Base-by-base conservation (phyloP, 1,140 invertebrate species). In the Gryllus bimaculatus region DNA sequence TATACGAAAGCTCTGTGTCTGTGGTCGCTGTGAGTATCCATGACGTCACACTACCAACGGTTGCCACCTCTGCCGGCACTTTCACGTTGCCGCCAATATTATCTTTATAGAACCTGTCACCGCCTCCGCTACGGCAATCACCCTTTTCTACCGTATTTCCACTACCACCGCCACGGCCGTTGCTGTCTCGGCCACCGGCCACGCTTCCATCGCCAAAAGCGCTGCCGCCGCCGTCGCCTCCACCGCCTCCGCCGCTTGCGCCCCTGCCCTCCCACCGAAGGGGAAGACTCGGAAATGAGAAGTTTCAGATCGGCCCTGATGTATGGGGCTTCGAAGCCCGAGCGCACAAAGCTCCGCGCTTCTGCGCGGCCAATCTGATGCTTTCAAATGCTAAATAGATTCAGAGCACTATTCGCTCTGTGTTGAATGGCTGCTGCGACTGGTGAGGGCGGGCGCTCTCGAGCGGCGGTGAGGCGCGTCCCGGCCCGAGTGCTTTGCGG, bases 321-420 rank as follows among this genome's bases (percentile, higher is more conserved):
- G 54, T 66, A 66, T 66, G 54, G 54, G 54, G 54, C 54, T 66
- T 66, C 54, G 54, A 66, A 13, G 54, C 54, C 7, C 54, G 54
- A 10, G 18, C 18, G 54, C 54, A 66, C 54, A 66, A 66, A 66
- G 54, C 54, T 66, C 54, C 18, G 0, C 54, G 10, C 54, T 66
- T 66, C 54, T 66, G 10, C 54, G 10, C 54, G 10, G 10, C 54
- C 54, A 13, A 18, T 18, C 18, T 10, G 54, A 18, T 66, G 54
- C 54, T 66, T 66, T 66, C 54, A 18, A 66, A 66, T 66, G 54
- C 54, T 66, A 66, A 66, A 66, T 66, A 66, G 54, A 66, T 66
- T 66, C 54, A 7, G 18, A 10, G 54, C 54, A 13, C 54, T 39
- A 39, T 39, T 39, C 26, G 26, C 26, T 66, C 10, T 66, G 54